phyloP scores from a whole-genome alignment of 1,140 invertebrate species.

The Sitophilus oryzae region DNA sequence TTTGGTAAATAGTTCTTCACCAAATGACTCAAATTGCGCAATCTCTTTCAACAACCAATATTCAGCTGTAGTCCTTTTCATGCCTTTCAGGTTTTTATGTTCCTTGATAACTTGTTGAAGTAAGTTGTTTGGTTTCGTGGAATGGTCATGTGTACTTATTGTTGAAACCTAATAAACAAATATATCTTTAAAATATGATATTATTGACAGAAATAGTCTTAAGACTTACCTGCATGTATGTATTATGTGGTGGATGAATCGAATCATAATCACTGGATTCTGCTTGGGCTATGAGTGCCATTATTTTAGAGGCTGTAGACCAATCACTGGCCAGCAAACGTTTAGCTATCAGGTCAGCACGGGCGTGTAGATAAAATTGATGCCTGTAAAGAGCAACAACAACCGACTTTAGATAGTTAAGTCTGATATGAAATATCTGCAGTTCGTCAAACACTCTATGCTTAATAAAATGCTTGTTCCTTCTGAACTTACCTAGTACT shows the following conservation, averaged over 20 bases:
- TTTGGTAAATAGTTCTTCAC: slow-evolving; percentile 76
- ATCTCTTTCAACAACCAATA: slow-evolving; percentile 78
- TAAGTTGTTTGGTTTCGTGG: slow-evolving; percentile 56
- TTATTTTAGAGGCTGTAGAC: slow-evolving; percentile 62
- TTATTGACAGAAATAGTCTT: neutral
- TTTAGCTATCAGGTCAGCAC: slow-evolving; percentile 65
- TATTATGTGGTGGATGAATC: slow-evolving; percentile 50
- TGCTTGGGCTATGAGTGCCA: slow-evolving; percentile 68
- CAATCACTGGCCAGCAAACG: slow-evolving; percentile 62
- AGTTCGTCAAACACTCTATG: no score
- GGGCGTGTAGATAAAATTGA: slow-evolving; percentile 77
- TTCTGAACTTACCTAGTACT: slow-evolving; percentile 69
- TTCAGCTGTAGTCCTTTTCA: slow-evolving; percentile 59
- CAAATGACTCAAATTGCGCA: slow-evolving; percentile 70
- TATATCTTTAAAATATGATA: slow-evolving; percentile 26
- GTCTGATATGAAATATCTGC: neutral
- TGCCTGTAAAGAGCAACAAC: slow-evolving; percentile 51
- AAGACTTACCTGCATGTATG: slow-evolving; percentile 53
- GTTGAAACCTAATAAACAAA: slow-evolving; percentile 22
- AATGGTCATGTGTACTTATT: slow-evolving; percentile 41
- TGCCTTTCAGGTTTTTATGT: slow-evolving; percentile 55
- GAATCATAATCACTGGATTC: slow-evolving; percentile 65
- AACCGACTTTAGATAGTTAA: neutral
- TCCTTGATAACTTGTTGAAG: slow-evolving; percentile 57
- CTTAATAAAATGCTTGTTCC: no score